Conservation (phyloP, 2,888 invertebrate species). For the Coelinius sp. region DNA sequence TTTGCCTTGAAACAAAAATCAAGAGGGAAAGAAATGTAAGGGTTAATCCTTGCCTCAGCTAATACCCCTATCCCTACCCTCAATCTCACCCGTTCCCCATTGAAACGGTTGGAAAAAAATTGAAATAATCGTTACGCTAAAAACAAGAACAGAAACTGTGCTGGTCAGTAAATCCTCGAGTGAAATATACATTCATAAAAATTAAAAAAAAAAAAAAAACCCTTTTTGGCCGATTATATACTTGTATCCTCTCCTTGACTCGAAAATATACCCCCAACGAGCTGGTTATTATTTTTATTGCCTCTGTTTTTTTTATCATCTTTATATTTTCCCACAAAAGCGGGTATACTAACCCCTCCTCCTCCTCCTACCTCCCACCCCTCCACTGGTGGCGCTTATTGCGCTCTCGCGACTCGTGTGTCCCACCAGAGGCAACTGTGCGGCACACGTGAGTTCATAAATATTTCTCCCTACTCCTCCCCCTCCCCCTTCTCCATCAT, state of each 20-base stretch:
- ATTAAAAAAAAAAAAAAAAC: constrained; percentile 1
- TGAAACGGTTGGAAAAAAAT: constrained; percentile 7
- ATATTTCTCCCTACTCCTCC: constrained; percentile 23
- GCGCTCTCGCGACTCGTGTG: constrained; percentile 31
- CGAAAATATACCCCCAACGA: constrained; percentile 9
- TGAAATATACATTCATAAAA: constrained; percentile 24
- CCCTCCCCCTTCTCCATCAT: constrained; percentile 10
- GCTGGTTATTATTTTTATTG: constrained; percentile 34
- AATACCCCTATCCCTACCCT: neutral
- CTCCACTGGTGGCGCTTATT: constrained; percentile 25
- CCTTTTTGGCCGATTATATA: constrained; percentile 26
- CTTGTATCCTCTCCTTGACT: constrained; percentile 31
- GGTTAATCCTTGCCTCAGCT: constrained; percentile 9
- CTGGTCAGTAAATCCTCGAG: constrained; percentile 39
- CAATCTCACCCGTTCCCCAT: neutral
- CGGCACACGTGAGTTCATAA: constrained; percentile 34
- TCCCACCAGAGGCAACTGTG: constrained; percentile 29
- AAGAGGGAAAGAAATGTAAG: neutral
- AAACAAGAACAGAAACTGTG: constrained; percentile 37
- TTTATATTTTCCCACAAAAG: constrained; percentile 28
- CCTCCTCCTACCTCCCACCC: too few species aligned
- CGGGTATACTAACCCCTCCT: neutral
- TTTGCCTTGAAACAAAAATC: constrained; percentile 3
- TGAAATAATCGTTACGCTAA: constrained; percentile 16
- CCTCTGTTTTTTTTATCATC: constrained; percentile 27